phyloP scores from a whole-genome alignment of 2,797 vertebrate genomes.

The Aratinga solstitialis region DNA sequence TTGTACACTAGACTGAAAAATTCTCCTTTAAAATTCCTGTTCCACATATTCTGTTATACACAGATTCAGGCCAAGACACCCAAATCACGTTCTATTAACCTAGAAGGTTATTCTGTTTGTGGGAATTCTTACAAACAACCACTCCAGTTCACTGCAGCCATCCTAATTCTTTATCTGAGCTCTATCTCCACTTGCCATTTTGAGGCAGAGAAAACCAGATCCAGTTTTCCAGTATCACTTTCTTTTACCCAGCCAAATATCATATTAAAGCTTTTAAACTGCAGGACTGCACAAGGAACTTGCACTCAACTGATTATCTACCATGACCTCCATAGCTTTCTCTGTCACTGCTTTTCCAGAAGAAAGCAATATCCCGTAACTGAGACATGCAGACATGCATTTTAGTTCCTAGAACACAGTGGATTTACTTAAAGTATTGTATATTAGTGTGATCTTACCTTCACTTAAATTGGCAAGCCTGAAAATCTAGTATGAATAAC shows the following conservation, averaged over 20 bases:
- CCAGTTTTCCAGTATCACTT: not conserved
- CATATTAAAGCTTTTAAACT: slow-evolving; percentile 19
- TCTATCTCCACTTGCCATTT: not conserved
- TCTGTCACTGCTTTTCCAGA: not conserved
- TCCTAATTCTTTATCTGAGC: not conserved
- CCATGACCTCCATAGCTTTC: slow-evolving; percentile 27
- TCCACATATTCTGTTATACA: not conserved
- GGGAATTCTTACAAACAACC: not conserved
- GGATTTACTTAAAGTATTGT: not conserved
- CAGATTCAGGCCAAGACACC: not conserved
- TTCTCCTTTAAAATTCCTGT: not conserved
- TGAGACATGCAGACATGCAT: not conserved
- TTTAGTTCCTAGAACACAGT: not conserved
- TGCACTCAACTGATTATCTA: not conserved
- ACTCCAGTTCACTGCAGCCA: not conserved
- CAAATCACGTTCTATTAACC: not conserved
- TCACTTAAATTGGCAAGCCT: not conserved
- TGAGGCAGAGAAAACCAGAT: not conserved
- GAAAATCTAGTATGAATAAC: not conserved
- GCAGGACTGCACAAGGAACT: not conserved
- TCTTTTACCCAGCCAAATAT: slow-evolving; percentile 19
- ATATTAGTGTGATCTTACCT: not conserved
- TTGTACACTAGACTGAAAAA: not conserved
- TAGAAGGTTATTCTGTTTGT: not conserved
- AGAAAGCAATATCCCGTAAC: not conserved